phyloP scores from a whole-genome alignment of 2,797 vertebrate genomes.

The Anomalospiza imberbis region DNA sequence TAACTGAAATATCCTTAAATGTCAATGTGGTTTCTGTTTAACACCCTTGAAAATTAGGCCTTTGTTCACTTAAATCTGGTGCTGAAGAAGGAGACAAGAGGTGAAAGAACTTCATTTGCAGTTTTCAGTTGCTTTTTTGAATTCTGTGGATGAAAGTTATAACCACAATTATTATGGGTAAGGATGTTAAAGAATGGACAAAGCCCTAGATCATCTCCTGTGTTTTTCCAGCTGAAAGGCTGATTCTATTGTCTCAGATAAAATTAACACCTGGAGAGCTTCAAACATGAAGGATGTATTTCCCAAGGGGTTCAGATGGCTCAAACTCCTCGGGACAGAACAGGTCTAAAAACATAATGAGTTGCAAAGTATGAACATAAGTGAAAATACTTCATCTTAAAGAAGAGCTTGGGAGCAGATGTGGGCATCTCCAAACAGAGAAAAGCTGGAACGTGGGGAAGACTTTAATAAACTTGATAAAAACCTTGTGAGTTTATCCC shows the following conservation, averaged over 20 bases:
- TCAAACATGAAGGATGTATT: background rate
- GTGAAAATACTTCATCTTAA: background rate
- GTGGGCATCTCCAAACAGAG: background rate
- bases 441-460: background rate
- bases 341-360: background rate
- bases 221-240: background rate
- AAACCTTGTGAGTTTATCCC: background rate
- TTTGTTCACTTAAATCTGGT: background rate
- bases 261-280: background rate
- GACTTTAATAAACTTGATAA: background rate
- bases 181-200: background rate
- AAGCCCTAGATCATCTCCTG: background rate
- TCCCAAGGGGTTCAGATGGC: slow-evolving; percentile 1
- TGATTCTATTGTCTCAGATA: background rate
- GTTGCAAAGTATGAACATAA: background rate
- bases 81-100: background rate
- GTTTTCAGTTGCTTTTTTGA: background rate
- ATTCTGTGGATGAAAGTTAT: background rate
- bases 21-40: slow-evolving; percentile 19
- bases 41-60: background rate
- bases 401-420: background rate
- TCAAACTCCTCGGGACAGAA: background rate
- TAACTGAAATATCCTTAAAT: slow-evolving; percentile 49
- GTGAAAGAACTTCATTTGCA: background rate
- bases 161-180: fast-evolving